Percentiles rank a stretch among this genome's conserved stretches.
These are phyloP conservation scores for Lucilia sericata DNA, from an alignment of 1,140 invertebrate genomes.

Conservation along the genomic window DNA sequence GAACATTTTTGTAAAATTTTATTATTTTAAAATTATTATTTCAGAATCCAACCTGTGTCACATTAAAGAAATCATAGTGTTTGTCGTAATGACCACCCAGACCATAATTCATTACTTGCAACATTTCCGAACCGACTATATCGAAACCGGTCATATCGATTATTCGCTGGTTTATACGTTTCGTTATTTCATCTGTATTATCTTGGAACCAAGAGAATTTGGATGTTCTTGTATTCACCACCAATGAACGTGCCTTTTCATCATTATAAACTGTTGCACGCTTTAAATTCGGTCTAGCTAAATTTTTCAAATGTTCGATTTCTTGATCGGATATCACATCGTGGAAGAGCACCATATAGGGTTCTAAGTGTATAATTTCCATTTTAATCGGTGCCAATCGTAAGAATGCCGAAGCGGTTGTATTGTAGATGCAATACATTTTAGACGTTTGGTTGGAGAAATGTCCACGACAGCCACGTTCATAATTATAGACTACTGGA, in stretches of 20 bases:
- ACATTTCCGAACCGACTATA: conserved; percentile 90
- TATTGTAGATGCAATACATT: conserved; percentile 86
- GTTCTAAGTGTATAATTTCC: conserved; percentile 89
- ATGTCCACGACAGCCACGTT: conserved; percentile 86
- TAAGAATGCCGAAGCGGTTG: conserved; percentile 80
- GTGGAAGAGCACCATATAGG: conserved; percentile 89
- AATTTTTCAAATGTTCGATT: conserved; percentile 87
- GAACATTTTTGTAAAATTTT: conserved; percentile 63
- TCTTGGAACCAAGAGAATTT: conserved; percentile 96
- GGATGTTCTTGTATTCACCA: conserved; percentile 94
- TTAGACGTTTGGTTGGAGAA: conserved; percentile 66
- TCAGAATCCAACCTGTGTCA: conserved; percentile 45
- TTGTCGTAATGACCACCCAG: conserved; percentile 99
- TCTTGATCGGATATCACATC: conserved; percentile 91
- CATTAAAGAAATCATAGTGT: conserved; percentile 94
- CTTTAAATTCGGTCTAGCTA: conserved; percentile 88
- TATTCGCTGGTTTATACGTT: conserved; percentile 79
- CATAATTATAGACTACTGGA: conserved; percentile 72
- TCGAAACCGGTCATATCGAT: conserved; percentile 86
- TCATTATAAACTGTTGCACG: conserved; percentile 97
- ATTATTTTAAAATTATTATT: too few species aligned
- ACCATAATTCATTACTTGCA: conserved; percentile 98
- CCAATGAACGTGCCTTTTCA: conserved; percentile 90
- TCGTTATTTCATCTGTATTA: conserved; percentile 82
- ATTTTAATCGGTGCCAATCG: conserved; percentile 89